phyloP scores from a whole-genome alignment of 2,888 invertebrate genomes.

The Orthosia cruda region DNA sequence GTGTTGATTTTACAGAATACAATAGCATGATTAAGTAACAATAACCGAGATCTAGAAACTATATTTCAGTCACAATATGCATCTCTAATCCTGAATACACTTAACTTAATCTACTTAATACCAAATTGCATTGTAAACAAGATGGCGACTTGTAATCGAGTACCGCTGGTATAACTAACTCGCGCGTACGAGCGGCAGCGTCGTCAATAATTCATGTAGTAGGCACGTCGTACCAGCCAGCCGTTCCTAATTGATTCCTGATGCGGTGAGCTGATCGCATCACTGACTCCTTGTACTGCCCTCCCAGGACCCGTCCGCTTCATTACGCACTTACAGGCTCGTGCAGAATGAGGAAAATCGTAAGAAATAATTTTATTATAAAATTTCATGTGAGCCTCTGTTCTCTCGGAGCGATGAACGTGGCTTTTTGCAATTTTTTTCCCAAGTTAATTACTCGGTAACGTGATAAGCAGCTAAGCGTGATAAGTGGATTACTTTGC shows the following conservation, averaged over 20 bases:
- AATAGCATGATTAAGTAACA: conserved; percentile 7
- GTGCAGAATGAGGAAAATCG: conserved; percentile 78
- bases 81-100: conserved; percentile 45
- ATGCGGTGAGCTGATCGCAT: conserved; percentile 90
- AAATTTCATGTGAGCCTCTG: conserved; percentile 61
- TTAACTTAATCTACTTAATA: conserved; percentile 59
- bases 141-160: conserved; percentile 78
- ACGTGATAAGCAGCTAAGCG: conserved; percentile 32
- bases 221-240: conserved; percentile 89
- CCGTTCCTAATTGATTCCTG: conserved; percentile 91
- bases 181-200: conserved; percentile 78
- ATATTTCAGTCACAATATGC: conserved; percentile 50
- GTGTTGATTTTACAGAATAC: not conserved
- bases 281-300: conserved; percentile 89
- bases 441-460: conserved; percentile 43
- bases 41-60: not conserved
- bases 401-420: conserved; percentile 30
- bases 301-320: conserved; percentile 87
- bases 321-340: conserved; percentile 87
- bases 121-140: conserved; percentile 68
- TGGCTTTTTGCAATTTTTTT: conserved; percentile 26
- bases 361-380: conserved; percentile 75
- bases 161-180: conserved; percentile 74
- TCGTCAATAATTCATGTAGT: conserved; percentile 91
- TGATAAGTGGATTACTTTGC: conserved; percentile 38